A percentile compares a stretch with the other conserved stretches of the same genome.
Conservation (phyloP, 2,888 invertebrate genomes). For the Argyresthia goedartella region DNA sequence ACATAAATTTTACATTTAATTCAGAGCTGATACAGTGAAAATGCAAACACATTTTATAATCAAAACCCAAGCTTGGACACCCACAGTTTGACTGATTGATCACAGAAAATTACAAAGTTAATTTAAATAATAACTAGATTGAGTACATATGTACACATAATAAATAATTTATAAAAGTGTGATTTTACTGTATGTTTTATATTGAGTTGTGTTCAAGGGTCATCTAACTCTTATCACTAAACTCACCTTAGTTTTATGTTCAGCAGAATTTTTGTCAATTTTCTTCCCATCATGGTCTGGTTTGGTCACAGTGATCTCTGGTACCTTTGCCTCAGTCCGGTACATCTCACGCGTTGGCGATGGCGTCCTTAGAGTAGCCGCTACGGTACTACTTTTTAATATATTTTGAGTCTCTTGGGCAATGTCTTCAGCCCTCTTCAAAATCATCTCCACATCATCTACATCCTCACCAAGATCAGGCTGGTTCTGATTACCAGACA, state of each 20-base stretch:
- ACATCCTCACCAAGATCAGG: constrained; percentile 33
- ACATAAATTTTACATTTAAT: too few relatives aligned
- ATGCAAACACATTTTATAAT: too few relatives aligned
- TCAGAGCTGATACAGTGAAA: too few relatives aligned
- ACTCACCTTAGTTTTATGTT: neutral
- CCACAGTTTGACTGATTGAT: too few relatives aligned
- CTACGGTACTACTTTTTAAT: constrained; percentile 39
- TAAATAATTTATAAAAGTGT: too few relatives aligned
- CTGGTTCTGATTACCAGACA: constrained; percentile 39
- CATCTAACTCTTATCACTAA: too few relatives aligned
- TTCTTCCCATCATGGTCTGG: constrained; percentile 23
- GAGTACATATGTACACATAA: too few relatives aligned
- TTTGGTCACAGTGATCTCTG: constrained; percentile 52
- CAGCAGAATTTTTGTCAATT: neutral
- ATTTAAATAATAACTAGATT: too few relatives aligned
- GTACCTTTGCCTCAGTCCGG: constrained; percentile 25
- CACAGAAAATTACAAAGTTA: too few relatives aligned
- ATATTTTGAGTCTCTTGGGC: constrained; percentile 49
- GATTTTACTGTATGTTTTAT: too few relatives aligned
- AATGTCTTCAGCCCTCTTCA: constrained; percentile 55
- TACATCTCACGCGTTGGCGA: constrained; percentile 7
- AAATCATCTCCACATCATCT: constrained; percentile 55
- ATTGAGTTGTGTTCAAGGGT: too few relatives aligned
- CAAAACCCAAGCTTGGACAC: too few relatives aligned
- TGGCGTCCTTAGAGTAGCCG: constrained; percentile 8